phyloP scores from a whole-genome alignment of 1,140 invertebrate species.

The Eufriesea mexicana region DNA sequence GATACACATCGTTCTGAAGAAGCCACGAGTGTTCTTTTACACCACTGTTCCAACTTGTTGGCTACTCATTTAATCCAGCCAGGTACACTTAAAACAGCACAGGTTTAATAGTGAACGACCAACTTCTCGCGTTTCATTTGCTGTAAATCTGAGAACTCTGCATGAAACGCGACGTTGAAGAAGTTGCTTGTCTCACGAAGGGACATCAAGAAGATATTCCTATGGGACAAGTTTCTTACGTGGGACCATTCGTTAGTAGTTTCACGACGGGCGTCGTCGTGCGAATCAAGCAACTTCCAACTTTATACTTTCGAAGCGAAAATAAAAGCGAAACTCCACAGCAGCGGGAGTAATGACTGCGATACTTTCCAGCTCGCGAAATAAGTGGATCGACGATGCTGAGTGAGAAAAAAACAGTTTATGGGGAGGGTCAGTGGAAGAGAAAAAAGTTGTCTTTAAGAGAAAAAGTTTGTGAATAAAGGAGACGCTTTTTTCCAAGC shows the following conservation, averaged over 20 bases:
- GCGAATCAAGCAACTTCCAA: not conserved
- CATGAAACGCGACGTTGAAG: no score
- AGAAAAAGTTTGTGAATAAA: not conserved
- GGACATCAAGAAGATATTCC: not conserved
- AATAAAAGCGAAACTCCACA: not conserved
- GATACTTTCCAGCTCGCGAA: not conserved
- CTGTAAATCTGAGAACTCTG: not conserved
- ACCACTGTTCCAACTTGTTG: no score
- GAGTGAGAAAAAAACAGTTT: not conserved
- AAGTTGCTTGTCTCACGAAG: no score
- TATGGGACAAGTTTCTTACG: conserved; percentile 6
- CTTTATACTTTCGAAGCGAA: not conserved
- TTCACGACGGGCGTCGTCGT: not conserved
- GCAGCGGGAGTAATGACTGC: not conserved
- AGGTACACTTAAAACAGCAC: not conserved
- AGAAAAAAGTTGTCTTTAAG: not conserved
- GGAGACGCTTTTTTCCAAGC: not conserved
- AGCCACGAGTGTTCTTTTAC: no score
- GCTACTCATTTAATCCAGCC: not conserved
- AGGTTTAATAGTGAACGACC: not conserved
- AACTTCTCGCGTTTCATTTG: not conserved
- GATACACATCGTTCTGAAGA: no score
- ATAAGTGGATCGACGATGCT: not conserved
- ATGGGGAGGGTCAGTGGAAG: no score
- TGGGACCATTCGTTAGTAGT: not conserved